Evolutionary conservation across 2,888 invertebrate species (phyloP), one percentile per base, ranked within the genome.

Genomic region (Drosophila borborema): DNA sequence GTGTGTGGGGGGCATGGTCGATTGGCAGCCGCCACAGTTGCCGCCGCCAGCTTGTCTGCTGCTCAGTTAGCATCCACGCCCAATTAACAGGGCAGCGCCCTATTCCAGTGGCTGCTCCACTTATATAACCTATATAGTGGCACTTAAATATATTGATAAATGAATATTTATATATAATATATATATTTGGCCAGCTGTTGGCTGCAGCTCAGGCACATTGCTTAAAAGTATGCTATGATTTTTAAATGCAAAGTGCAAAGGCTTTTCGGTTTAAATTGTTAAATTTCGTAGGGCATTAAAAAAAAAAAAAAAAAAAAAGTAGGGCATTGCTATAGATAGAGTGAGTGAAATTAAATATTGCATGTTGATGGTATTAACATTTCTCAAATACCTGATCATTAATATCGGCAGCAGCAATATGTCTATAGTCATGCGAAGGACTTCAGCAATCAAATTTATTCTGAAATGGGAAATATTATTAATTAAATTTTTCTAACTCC

Each of bases 11-110:
- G 20, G 55, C 48, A 18, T 36, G 34, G 31, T 40, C 34, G 41
- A 49, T 49, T 36, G 53, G 53, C 46, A 74, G 89, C 74, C 23
- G 69, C 46, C 85, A n/a, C 43, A 9, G 45, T 2, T 34, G 85
- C 73, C 79, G 89, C 72, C 41, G 66, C 55, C 86, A 70, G 73
- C 68, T 59, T 85, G 90, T 88, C 88, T 90, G 88, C 74, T 34
- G n/a, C 18, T 74, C 63, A 51, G 63, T 63, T 64, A 58, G 51
- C 69, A 62, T 68, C 64, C 69, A 74, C 80, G 75, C 76, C 76
- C 77, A 77, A 77, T 77, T 77, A 77, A 80, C 62, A 53, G 53
- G 61, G 54, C 70, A 60, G 58, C 56, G 43, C 10, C 20, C 40
- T 43, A 46, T 34, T 34, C 20, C 38, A 36, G 36, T 43, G n/a